These are phyloP conservation scores for Cephonodes hylas DNA, from an alignment of 2,888 invertebrate species.

Conservation along the genomic window DNA sequence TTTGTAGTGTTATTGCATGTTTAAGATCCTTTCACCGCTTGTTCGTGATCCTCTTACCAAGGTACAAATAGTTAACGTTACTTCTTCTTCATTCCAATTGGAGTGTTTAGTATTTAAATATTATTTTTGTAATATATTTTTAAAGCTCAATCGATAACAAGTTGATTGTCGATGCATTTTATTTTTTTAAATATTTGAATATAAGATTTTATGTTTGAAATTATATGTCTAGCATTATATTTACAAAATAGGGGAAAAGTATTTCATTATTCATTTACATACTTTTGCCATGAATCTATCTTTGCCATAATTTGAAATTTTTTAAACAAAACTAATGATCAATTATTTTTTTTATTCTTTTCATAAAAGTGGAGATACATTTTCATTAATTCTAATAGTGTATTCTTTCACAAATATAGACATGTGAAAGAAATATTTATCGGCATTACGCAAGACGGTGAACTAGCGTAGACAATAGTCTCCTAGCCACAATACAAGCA, in stretches of 20 bases:
- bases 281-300: too few species aligned
- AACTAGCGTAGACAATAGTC: constrained; percentile 11
- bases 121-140: not conserved
- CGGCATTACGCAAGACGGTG: constrained; percentile 1
- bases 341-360: too few species aligned
- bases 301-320: too few species aligned
- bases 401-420: not conserved
- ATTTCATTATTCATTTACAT: too few species aligned
- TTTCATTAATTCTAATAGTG: not conserved
- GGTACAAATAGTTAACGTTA: not conserved
- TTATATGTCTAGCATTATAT: too few species aligned
- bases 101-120: not conserved
- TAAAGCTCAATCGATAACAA: too few species aligned
- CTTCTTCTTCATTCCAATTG: not conserved
- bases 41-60: not conserved
- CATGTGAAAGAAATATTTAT: not conserved
- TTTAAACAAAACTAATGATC: too few species aligned
- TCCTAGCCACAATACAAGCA: constrained; percentile 14
- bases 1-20: not conserved
- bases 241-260: too few species aligned
- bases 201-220: too few species aligned
- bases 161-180: too few species aligned
- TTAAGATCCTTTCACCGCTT: not conserved
- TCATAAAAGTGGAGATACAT: too few species aligned
- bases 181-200: too few species aligned